Percentiles rank a stretch among this genome's conserved stretches.
phyloP scores from a whole-genome alignment of 92 coral and sea anemone genomes.

The Parazoanthus swiftii region DNA sequence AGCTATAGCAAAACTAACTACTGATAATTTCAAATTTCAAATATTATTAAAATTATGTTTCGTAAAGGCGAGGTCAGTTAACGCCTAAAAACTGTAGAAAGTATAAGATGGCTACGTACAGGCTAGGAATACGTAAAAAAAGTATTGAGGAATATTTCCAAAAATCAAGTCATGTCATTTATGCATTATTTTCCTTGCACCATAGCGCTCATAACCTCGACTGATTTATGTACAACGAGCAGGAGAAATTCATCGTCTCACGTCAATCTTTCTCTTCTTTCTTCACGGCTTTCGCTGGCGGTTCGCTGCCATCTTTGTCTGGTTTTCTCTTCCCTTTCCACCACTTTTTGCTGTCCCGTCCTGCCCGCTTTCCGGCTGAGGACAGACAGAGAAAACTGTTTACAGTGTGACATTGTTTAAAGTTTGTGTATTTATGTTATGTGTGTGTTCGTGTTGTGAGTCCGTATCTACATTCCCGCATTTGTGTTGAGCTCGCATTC shows the following conservation, averaged over 20 bases:
- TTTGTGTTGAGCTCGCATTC: no score
- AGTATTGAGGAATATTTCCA: not conserved
- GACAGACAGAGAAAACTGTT: not conserved
- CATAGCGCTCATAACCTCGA: not conserved
- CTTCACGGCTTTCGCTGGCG: constrained; percentile 11
- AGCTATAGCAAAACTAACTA: not conserved
- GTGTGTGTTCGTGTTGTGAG: not conserved
- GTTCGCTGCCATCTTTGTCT: not conserved
- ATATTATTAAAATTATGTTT: not conserved
- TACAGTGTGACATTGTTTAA: not conserved
- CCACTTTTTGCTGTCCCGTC: not conserved
- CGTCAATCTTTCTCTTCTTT: not conserved
- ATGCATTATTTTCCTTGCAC: not conserved
- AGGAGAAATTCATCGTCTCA: no score
- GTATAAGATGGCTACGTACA: not conserved
- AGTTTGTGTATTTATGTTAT: not conserved
- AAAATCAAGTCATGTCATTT: not conserved
- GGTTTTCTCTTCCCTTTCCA: constrained; percentile 21
- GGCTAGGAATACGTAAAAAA: not conserved
- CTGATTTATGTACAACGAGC: not conserved
- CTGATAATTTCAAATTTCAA: not conserved
- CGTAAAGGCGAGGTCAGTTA: not conserved
- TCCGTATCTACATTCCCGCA: no score
- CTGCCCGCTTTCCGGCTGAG: constrained; percentile 16
- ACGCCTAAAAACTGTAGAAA: not conserved